Conservation (phyloP, 37 sponge, comb jelly and placozoan genomes). For the Eunapius fragilis region DNA sequence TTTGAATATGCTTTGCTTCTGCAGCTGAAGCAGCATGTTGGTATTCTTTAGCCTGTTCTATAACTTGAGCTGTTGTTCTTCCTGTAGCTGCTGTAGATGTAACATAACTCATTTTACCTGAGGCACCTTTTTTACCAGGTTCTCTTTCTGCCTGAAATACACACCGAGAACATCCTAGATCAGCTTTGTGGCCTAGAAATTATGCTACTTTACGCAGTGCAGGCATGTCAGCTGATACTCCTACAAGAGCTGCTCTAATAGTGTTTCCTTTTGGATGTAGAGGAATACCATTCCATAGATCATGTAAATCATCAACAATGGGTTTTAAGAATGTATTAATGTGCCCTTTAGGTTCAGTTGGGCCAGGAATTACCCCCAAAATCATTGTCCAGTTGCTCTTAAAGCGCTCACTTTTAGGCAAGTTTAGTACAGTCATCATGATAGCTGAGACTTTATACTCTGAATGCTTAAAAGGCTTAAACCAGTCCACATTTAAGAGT, state of each 20-base stretch:
- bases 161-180: conserved; percentile 7
- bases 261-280: background rate
- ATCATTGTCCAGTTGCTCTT: conserved; percentile 14
- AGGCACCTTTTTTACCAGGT: background rate
- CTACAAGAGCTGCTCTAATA: conserved; percentile 18
- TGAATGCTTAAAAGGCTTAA: conserved; percentile 16
- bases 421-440: no score
- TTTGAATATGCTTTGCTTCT: no score
- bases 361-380: conserved; percentile 12
- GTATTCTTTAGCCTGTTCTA: no score
- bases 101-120: conserved; percentile 12
- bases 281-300: conserved; percentile 18
- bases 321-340: conserved; percentile 20
- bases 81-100: background rate
- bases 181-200: conserved; percentile 16
- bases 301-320: conserved; percentile 8
- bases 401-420: conserved; percentile 8
- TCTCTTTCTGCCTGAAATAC: conserved; percentile 14
- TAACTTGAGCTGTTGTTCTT: no score
- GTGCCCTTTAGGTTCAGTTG: conserved; percentile 4
- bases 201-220: conserved; percentile 13
- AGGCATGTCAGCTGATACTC: conserved; percentile 9
- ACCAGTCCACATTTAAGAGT: conserved; percentile 7
- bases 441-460: background rate
- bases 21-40: no score